A percentile compares a stretch with the other conserved stretches of the same genome.
Conservation (phyloP, 2,888 invertebrate genomes). For the Drosophila mimica region DNA sequence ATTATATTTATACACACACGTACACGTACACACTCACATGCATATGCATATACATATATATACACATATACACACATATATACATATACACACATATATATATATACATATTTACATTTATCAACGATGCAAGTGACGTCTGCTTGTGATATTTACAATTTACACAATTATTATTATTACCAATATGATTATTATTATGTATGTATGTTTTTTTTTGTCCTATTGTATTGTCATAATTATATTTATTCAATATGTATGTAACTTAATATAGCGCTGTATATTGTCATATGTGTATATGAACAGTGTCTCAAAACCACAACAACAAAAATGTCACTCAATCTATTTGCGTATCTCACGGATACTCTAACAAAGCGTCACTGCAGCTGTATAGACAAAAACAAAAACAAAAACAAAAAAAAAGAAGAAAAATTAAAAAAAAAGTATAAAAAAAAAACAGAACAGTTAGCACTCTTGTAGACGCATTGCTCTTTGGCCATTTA, state of each 20-base stretch:
- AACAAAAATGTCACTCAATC: slow-evolving; percentile 23
- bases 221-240: slow-evolving; percentile 25
- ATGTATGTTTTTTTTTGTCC: slow-evolving; percentile 28
- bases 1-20: slow-evolving; percentile 23
- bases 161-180: slow-evolving; percentile 69
- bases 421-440: background rate
- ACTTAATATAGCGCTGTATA: slow-evolving; percentile 16
- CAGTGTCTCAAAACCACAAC: slow-evolving; percentile 37
- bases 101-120: slow-evolving; percentile 58
- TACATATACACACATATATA: slow-evolving; percentile 12
- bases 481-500: slow-evolving; percentile 51
- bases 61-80: slow-evolving; percentile 9
- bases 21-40: slow-evolving; percentile 25
- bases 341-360: slow-evolving; percentile 12
- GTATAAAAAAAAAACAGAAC: background rate
- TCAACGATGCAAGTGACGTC: slow-evolving; percentile 79
- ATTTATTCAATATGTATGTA: slow-evolving; percentile 38
- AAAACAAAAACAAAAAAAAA: background rate
- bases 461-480: slow-evolving; percentile 15
- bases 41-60: slow-evolving; percentile 16
- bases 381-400: slow-evolving; percentile 2
- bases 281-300: slow-evolving; percentile 13
- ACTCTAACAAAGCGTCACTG: slow-evolving; percentile 6
- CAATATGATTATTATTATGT: slow-evolving; percentile 43
- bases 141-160: slow-evolving; percentile 80